phyloP scores from a whole-genome alignment of 2,113 vertebrate genomes.

The Lamprologus callipterus region DNA sequence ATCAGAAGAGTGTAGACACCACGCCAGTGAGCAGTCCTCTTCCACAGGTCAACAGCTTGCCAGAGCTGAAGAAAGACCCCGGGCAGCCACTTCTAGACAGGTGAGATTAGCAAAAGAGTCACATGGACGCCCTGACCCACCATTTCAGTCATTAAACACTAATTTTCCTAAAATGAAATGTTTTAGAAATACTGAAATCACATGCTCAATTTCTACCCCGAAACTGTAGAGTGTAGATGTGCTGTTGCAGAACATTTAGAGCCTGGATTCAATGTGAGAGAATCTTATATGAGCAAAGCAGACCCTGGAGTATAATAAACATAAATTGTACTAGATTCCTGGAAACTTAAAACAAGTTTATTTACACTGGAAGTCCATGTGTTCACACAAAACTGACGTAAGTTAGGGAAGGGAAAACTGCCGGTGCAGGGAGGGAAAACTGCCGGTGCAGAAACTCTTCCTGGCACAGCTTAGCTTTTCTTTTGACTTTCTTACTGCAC shows the following conservation, averaged over 20 bases:
- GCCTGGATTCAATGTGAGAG: not conserved
- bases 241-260: not conserved
- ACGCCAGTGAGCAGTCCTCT: not conserved
- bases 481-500: not conserved
- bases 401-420: not conserved
- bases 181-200: not conserved
- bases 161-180: not conserved
- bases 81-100: slow-evolving; percentile 22
- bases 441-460: not conserved
- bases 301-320: not conserved
- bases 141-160: rapidly evolving
- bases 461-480: not conserved
- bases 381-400: not conserved
- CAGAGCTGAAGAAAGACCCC: not conserved
- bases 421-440: not conserved
- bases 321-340: not conserved
- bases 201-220: not conserved
- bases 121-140: not conserved
- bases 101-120: slow-evolving; percentile 24
- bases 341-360: not conserved
- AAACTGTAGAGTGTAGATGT: not conserved
- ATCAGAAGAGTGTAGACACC: not conserved
- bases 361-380: not conserved
- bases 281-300: not conserved
- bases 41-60: slow-evolving; percentile 4